Base-by-base conservation (phyloP, 2,888 invertebrate species). In the Clunio marinus region DNA sequence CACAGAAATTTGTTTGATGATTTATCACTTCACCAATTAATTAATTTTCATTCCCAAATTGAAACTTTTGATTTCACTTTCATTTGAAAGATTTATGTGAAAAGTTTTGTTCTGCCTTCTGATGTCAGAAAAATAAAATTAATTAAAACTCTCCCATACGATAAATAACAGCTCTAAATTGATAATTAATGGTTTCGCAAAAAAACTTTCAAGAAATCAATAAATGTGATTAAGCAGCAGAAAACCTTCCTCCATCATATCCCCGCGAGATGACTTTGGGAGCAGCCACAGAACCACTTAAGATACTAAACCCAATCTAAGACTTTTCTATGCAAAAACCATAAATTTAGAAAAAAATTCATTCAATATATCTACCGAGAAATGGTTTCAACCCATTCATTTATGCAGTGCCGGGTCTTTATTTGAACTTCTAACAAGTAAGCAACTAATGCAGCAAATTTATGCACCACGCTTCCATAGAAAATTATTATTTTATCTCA, bases 271-370 rank as follows among this genome's bases (percentile, higher is more conserved):
- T 22, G 51, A 3, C 51, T 51, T 22, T 51, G 51, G 51, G 51
- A 51, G 51, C 51, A 51, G 51, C 51, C 51, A 41, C 41, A 41
- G 10, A 5, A 7, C n/a, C 51, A 51, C 51, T 22, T 20, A 8
- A 51, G 20, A 17, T 20, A 13, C 10, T 13, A 2, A 41, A 51
- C 20, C 51, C n/a, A 51, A 51, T 22, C 20, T 3, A n/a, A 22
- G 10, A 22, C 22, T 51, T 41, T n/a, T n/a, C n/a, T 51, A 51
- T 51, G 51, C 51, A 51, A 15, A n/a, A 10, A 15, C 41, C n/a
- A 51, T 51, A 51, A 51, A 51, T 51, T 51, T 51, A 22, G 35
- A 5, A 32, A 32, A 51, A 22, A 51, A n/a, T n/a, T n/a, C n/a
- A n/a, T n/a, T n/a, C n/a, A n/a, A 51, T 51, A 51, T 51, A 22